A percentile compares a stretch with the other conserved stretches of the same genome.
phyloP scores from a whole-genome alignment of 2,113 vertebrate species.

The Poecile atricapillus region DNA sequence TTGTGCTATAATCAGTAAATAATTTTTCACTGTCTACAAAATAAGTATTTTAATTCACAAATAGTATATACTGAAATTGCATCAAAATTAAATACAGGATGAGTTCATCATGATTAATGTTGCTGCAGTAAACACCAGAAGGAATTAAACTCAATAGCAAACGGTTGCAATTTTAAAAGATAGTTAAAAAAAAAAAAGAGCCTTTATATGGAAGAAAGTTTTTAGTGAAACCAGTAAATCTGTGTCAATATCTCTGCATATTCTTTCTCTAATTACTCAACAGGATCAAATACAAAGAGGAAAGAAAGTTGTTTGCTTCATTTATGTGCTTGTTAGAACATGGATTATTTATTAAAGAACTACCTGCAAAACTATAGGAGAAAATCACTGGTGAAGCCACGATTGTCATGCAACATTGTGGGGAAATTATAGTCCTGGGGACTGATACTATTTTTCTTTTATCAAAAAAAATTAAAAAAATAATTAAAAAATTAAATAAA shows the following conservation, averaged over 20 bases:
- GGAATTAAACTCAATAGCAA: conserved; percentile 5
- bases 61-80: conserved; percentile 38
- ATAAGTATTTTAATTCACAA: conserved; percentile 61
- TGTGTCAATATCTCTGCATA: not conserved
- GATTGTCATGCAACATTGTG: not conserved
- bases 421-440: not conserved
- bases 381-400: not conserved
- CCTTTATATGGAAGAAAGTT: not conserved
- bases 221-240: not conserved
- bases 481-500: not conserved
- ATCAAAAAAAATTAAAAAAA: not conserved
- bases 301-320: conserved; percentile 13
- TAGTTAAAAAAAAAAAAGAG: not conserved
- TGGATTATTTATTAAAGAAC: not conserved
- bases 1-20: conserved; percentile 57
- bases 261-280: conserved; percentile 34
- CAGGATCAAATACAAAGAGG: not conserved
- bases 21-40: conserved; percentile 68
- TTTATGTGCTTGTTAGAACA: conserved; percentile 14
- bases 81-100: conserved; percentile 49
- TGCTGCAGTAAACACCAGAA: conserved; percentile 2
- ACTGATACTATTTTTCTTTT: not conserved
- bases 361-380: not conserved
- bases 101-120: conserved; percentile 50
- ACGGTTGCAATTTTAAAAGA: not conserved